Evolutionary conservation across 1,140 invertebrate genomes (phyloP).

Genomic region (Aradophagus sp.): DNA sequence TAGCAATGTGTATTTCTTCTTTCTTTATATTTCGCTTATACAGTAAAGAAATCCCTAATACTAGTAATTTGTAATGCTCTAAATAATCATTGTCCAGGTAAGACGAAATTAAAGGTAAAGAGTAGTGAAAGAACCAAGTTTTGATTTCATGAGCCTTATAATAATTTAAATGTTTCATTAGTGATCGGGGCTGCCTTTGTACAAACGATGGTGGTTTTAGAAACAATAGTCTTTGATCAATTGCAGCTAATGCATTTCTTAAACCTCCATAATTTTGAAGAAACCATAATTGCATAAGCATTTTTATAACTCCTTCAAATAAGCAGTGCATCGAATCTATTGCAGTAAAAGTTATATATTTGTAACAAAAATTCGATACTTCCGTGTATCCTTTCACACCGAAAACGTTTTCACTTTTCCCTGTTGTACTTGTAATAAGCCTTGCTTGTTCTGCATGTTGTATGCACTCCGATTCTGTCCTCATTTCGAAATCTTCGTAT

Average conservation of each 20-base stretch:
- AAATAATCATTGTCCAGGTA: slow-evolving; percentile 11
- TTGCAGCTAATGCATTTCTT: slow-evolving; percentile 1
- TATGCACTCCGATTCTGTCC: slow-evolving; percentile 9
- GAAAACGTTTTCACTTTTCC: background rate
- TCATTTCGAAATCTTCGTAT: slow-evolving; percentile 20
- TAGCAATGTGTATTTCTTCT: slow-evolving; percentile 47
- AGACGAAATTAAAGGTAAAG: slow-evolving; percentile 19
- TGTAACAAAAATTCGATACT: slow-evolving; percentile 18
- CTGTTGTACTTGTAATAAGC: too few species aligned
- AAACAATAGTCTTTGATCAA: slow-evolving; percentile 15
- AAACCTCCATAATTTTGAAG: background rate
- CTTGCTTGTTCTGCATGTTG: slow-evolving; percentile 11
- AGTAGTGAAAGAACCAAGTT: slow-evolving; percentile 41
- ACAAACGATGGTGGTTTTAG: slow-evolving; percentile 42
- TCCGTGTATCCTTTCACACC: slow-evolving; percentile 28
- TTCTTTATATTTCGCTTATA: slow-evolving; percentile 6
- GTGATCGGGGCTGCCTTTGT: slow-evolving; percentile 15
- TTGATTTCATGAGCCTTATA: slow-evolving; percentile 42
- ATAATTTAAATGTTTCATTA: slow-evolving; percentile 16
- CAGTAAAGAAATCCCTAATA: slow-evolving; percentile 13
- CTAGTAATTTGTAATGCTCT: slow-evolving; percentile 24
- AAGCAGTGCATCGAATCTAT: slow-evolving; percentile 44
- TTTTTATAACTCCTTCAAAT: slow-evolving; percentile 36
- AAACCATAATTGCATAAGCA: slow-evolving; percentile 44
- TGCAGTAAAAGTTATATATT: slow-evolving; percentile 26